Evolutionary conservation across 2,888 invertebrate genomes (phyloP), one percentile per base, ranked within the genome.

Genomic region (Octonoba sinensis): DNA sequence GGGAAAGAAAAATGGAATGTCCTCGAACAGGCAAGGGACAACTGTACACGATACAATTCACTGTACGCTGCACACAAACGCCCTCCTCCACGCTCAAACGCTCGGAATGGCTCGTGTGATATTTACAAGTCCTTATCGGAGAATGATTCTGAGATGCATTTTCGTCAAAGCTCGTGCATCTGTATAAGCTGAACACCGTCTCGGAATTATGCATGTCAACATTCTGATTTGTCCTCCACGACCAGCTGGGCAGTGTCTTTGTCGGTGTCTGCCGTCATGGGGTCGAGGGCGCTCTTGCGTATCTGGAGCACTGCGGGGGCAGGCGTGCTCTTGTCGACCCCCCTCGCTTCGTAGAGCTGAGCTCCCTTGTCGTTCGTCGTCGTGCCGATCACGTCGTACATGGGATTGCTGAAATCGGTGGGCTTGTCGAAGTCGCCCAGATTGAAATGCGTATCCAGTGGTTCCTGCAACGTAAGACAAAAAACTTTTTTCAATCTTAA

Each of bases 321-420:
- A 87, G 82, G 71, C 64, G 67, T 77, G 3, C 46, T 66, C 24
- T 77, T 77, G 13, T 84, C 82, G n/a, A 78, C 69, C n/a, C 77
- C 84, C 56, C 83, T 70, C 46, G 72, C 83, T 18, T 85, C 87
- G 66, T 87, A 87, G n/a, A 87, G 83, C 20, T 87, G 86, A 24
- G 82, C 81, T 27, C 60, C 82, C 47, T 83, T 76, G 85, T 83
- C 86, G 70, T 86, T 87, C n/a, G 44, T 57, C 16, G 65, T 36
- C 75, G 85, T 87, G 84, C 90, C 89, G 86, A 90, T 86, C 1
- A 95, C 96, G 87, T 99, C 98, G 89, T 98, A 99, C 95, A 98
- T 97, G 65, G 98, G 98, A 90, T 99, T 99, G 87, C 95, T 94
- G 91, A 99, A 99, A 89, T 99, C 97, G 24, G 89, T 89, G 71